These are phyloP conservation scores for Synergus laeviventris DNA, from an alignment of 2,888 invertebrate species.

Conservation along the genomic window DNA sequence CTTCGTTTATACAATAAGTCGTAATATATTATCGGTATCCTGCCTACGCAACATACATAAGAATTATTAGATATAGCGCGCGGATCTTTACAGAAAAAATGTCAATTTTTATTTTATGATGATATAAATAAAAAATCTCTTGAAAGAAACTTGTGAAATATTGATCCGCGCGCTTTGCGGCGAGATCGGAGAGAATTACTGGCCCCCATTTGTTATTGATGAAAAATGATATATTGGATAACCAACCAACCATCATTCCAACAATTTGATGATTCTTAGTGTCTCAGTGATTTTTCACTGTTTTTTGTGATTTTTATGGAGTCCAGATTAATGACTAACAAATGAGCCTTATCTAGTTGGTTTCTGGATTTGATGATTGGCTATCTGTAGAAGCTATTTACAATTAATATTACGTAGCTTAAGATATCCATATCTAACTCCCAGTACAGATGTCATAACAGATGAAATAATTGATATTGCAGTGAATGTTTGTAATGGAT, in stretches of 20 bases:
- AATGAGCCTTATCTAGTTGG: background rate
- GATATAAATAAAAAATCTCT: background rate
- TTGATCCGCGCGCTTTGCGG: slow-evolving; percentile 64
- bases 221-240: slow-evolving; percentile 53
- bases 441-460: slow-evolving; percentile 18
- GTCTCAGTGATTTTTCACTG: background rate
- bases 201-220: slow-evolving; percentile 72
- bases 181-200: slow-evolving; percentile 76
- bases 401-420: slow-evolving; percentile 46
- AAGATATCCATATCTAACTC: slow-evolving; percentile 42
- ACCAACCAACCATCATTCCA: slow-evolving; percentile 45
- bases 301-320: no score
- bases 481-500: slow-evolving; percentile 39
- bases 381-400: slow-evolving; percentile 25
- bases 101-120: background rate
- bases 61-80: slow-evolving; percentile 73
- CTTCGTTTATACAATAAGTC: slow-evolving; percentile 72
- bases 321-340: no score
- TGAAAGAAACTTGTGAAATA: background rate
- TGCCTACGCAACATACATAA: slow-evolving; percentile 66
- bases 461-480: slow-evolving; percentile 28
- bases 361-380: slow-evolving; percentile 21
- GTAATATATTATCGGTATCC: slow-evolving; percentile 70
- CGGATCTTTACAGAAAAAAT: slow-evolving; percentile 52
- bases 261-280: background rate